Base-by-base conservation (phyloP, 1,140 invertebrate genomes). In the Diploscapter pachys region DNA sequence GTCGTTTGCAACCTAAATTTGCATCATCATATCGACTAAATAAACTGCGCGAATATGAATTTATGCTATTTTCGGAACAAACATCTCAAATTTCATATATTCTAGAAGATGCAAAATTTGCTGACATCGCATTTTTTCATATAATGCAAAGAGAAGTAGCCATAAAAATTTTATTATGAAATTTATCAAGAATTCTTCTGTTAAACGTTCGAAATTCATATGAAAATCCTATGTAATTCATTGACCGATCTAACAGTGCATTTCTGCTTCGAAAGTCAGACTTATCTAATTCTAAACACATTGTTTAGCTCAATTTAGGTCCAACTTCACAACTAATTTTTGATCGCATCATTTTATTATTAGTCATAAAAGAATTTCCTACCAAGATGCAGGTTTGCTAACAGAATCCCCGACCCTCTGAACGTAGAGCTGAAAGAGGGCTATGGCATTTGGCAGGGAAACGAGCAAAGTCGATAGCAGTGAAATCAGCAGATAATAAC, bases 401-500 rank as follows among this genome's bases (percentile, higher is more conserved):
- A 75, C 71, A 59, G 54, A 59, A 63, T 75, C 73, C 48, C 73
- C 63, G 31, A 74, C 73, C 51, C 59, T 71, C 31, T 69, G 57
- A 52, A 75, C 55, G 53, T 70, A 70, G 5, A 75, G 51, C 48
- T 69, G 68, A 52, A 57, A 56, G n/a, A 75, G n/a, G n/a, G 56
- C 55, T 59, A 76, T 71, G 4, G 69, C 52, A 66, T 76, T 71
- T 49, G 74, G 74, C 51, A 76, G 68, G 4, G 68, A 71, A n/a
- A 76, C 74, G 3, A 76, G 63, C 4, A 76, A 51, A n/a, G 74
- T 76, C 6, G 74, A 76, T 4, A 76, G 59, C 5, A 57, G 53
- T n/a, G 74, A 76, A 53, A 76, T 76, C 13, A 76, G 51, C 6
- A 76, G 54, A 49, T 76, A 76, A 55, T 71, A 76, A 2, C 74